Evolutionary conservation across 2,888 invertebrate species (phyloP).

Genomic region (Tholera decimalis): DNA sequence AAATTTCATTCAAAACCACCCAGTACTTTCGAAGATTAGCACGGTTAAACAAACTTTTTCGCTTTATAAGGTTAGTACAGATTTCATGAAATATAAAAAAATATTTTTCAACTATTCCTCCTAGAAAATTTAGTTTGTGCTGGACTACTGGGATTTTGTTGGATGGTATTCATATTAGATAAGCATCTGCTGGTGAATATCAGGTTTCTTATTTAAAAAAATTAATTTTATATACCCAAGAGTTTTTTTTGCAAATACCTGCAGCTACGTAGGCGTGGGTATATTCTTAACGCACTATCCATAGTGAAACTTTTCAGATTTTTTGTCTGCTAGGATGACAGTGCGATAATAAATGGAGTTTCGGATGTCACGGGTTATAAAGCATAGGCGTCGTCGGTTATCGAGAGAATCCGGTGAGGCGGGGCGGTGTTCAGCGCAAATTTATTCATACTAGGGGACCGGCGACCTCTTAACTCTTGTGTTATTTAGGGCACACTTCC

Average conservation of each 20-base stretch:
- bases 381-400: conserved; percentile 89
- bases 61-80: no score
- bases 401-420: conserved; percentile 88
- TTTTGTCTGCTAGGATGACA: conserved; percentile 75
- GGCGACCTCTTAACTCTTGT: conserved; percentile 83
- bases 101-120: no score
- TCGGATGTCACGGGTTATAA: conserved; percentile 91
- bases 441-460: conserved; percentile 88
- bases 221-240: neutral
- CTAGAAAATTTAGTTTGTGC: no score
- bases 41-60: no score
- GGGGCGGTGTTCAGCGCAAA: conserved; percentile 79
- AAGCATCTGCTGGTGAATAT: neutral
- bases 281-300: conserved; percentile 36
- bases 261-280: conserved; percentile 26
- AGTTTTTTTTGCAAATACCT: neutral
- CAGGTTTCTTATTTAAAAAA: neutral
- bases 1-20: no score
- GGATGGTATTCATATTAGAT: neutral
- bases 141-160: no score
- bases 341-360: conserved; percentile 89
- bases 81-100: no score
- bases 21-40: no score
- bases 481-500: conserved; percentile 90
- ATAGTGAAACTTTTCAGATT: conserved; percentile 68